These are phyloP conservation scores for Leptoteleia sp. DNA, from an alignment of 1,140 invertebrate genomes.

Conservation along the genomic window DNA sequence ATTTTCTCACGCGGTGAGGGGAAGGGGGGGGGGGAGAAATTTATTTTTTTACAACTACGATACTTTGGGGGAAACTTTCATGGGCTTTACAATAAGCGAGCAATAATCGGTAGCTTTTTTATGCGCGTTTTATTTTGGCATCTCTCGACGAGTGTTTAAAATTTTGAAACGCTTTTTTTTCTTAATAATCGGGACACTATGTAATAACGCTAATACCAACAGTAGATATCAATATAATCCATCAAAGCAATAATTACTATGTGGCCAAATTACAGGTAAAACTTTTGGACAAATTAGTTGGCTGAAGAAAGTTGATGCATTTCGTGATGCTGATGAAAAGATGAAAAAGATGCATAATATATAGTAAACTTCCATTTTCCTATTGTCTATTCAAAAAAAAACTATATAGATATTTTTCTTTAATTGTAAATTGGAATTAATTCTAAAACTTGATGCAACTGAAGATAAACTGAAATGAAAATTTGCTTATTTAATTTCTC, in stretches of 20 bases:
- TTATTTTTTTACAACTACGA: slow-evolving; percentile 36
- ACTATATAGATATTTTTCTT: too few species aligned
- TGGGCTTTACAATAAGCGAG: not conserved
- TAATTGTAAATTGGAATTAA: too few species aligned
- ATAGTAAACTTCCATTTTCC: slow-evolving; percentile 10
- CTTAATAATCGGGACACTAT: slow-evolving; percentile 1
- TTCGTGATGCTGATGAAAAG: too few species aligned
- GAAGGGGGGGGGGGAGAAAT: slow-evolving; percentile 4
- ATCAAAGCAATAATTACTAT: slow-evolving; percentile 19
- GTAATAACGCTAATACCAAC: not conserved
- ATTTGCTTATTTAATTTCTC: too few species aligned
- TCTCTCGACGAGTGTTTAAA: slow-evolving; percentile 44
- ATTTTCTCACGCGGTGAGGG: slow-evolving; percentile 42
- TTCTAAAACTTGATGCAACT: too few species aligned
- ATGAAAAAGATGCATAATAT: too few species aligned
- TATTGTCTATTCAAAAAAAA: too few species aligned
- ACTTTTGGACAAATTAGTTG: slow-evolving; percentile 13
- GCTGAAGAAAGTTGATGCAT: too few species aligned
- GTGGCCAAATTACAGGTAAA: slow-evolving; percentile 32
- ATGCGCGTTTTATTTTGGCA: slow-evolving; percentile 68
- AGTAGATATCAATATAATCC: not conserved
- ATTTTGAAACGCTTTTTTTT: too few species aligned
- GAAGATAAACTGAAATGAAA: too few species aligned
- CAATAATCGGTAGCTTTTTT: not conserved
- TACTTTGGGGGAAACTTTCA: slow-evolving; percentile 6